Conservation (phyloP, 2,797 vertebrate species). For the Rallus crepitans region DNA sequence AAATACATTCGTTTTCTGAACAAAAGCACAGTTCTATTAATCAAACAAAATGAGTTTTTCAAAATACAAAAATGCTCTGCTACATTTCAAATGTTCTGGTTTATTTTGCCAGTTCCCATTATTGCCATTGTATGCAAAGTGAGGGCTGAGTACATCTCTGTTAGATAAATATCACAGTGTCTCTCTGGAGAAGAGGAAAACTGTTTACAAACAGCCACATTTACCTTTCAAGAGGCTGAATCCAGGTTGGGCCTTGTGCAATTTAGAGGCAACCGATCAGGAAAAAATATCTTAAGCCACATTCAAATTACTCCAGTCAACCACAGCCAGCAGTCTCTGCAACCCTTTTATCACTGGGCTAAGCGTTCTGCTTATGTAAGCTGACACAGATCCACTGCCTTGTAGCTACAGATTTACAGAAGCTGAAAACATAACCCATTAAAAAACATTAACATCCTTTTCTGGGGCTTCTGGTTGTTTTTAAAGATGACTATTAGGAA, state of each 20-base stretch:
- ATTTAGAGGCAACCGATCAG: neutral
- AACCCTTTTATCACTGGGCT: neutral
- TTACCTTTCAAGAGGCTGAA: neutral
- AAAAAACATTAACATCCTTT: slow-evolving; percentile 8
- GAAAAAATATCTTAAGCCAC: neutral
- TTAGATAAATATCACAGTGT: neutral
- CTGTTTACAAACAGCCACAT: neutral
- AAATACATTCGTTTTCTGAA: neutral
- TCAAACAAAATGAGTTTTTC: neutral
- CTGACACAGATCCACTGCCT: neutral
- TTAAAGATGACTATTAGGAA: neutral
- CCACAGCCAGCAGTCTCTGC: neutral
- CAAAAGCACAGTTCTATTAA: neutral
- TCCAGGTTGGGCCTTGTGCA: neutral
- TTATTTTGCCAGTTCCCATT: neutral
- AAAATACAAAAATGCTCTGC: neutral
- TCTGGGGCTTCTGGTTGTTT: neutral
- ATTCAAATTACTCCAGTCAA: neutral
- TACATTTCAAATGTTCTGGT: neutral
- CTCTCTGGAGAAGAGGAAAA: neutral
- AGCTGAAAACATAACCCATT: slow-evolving; percentile 25
- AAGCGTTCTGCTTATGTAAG: neutral
- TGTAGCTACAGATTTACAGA: neutral
- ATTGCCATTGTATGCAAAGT: neutral
- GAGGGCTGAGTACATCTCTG: neutral